A percentile compares a stretch with the other conserved stretches of the same genome.
Conservation (phyloP, 2,888 invertebrate genomes). For the Gonocerus acuteangulatus region DNA sequence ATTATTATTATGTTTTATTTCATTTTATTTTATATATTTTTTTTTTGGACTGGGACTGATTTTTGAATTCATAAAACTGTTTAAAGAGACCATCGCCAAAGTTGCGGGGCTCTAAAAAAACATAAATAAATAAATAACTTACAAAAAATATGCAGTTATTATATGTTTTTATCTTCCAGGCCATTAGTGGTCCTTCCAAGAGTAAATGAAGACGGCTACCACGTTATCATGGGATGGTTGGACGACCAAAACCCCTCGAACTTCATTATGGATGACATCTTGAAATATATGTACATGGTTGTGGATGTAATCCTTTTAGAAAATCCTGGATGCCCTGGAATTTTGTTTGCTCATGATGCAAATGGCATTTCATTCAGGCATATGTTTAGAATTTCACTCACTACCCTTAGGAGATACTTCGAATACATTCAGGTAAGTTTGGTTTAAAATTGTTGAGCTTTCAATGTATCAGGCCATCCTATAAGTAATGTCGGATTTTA, state of each 20-base stretch:
- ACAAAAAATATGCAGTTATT: no score
- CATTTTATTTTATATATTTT: no score
- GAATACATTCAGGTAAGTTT: constrained; percentile 38
- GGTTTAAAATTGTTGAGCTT: no score
- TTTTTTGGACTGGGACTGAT: no score
- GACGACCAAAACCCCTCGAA: constrained; percentile 32
- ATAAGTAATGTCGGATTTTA: no score
- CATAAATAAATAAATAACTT: no score
- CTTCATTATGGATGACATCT: constrained; percentile 35
- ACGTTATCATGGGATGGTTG: constrained; percentile 34
- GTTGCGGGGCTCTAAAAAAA: no score
- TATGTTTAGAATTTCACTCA: constrained; percentile 34
- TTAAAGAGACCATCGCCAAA: no score
- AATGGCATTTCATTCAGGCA: constrained; percentile 35
- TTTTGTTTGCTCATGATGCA: constrained; percentile 37
- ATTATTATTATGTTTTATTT: no score
- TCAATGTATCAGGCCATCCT: no score
- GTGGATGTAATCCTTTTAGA: constrained; percentile 36
- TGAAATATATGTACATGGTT: constrained; percentile 37
- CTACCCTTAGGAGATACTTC: constrained; percentile 37
- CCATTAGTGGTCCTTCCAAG: constrained; percentile 33
- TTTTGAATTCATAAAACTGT: no score
- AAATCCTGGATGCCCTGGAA: constrained; percentile 34
- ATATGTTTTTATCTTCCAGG: constrained; percentile 21
- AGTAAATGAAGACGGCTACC: constrained; percentile 31